Base-by-base conservation (phyloP, 2,888 invertebrate genomes). In the Cephus sareptanus region DNA sequence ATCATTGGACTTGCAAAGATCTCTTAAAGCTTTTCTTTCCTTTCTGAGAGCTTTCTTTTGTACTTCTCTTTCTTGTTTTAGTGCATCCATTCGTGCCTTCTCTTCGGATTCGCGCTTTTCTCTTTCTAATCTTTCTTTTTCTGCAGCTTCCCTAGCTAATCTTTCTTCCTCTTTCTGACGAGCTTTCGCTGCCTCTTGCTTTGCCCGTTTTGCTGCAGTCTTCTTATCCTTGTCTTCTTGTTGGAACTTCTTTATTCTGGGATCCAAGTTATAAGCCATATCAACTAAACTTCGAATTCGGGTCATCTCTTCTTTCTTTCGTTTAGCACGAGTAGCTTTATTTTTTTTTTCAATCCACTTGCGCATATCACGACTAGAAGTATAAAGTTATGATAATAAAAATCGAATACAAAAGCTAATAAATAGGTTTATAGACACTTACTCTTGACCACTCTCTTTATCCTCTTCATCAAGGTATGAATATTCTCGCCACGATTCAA, bases 301-400 rank as follows among this genome's bases (percentile, higher is more conserved):
- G 0, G 96, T 94, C 96, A 97, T 98, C 93, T 99, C 99, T 90
- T 99, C 99, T 91, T 99, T 99, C 92, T 99, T 98, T 89, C 97
- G 94, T 89, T 98, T 97, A 68, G 97, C 96, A 74, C 99, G 93
- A 11, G 97, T 97, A 1, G 94, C 96, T 93, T 98, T 98, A 91
- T 99, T 99, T 91, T 98, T 97, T 92, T 98, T 99, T 90, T 99
- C 99, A 89, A 99, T 99, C 97, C 98, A 99, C 81, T 98, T 94
- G 74, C 99, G 93, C 92, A 99, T 99, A 87, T 99, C 99, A 2
- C 99, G 95, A 92, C 93, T 93, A 34, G 71, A 12, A 34, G 4
- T 71, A 56, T 9, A 56, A 56, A 23, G 69, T 33, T 70, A 15
- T 31, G 23, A 79, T 73, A 76, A 75, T 75, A 76, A 69, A 75